Base-by-base conservation (phyloP, 1,140 invertebrate species). In the Leptopilina clavipes region DNA sequence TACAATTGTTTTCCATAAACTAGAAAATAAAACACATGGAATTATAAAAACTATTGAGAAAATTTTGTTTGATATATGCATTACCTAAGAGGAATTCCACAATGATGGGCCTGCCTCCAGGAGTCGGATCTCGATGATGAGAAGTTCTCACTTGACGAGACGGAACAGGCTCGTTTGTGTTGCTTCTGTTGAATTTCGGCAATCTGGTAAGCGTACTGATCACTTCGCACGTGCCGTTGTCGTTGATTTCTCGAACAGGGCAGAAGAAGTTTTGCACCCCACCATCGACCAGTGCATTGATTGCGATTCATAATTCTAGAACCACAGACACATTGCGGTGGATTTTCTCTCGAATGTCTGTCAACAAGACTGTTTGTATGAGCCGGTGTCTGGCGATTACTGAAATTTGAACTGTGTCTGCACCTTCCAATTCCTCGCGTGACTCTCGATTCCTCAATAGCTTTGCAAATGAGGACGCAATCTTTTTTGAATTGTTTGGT, bases 401-500 rank as follows among this genome's bases (percentile, higher is more conserved):
- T 97, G 86, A 97, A 97, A 89, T 97, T 97, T 25, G 95, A 96
- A 77, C 95, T 96, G 88, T 97, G 95, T 43, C 95, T 88, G 84
- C 96, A 97, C 65, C 95, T 91, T 0, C 96, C 96, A 76, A 97
- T 97, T 11, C 95, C 95, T 12, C 96, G 92, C 0, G 96, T 97
- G 0, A 98, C 96, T 31, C 97, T 91, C 0, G 96, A 97, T 85
- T 98, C 97, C 88, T 98, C 97, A 80, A 98, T 97, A 9, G 96
- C 95, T 86, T 97, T 96, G 89, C 97, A 99, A 70, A 99, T 95
- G 79, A 98, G 93, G 0, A 98, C 96, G 89, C 98, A 99, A 86
- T 99, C 98, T 89, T 98, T 98, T 88, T 99, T 99, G 87, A 99
- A 99, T 85, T 99, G 97, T 87, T 98, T 98, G 0, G 97, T 99